A percentile compares a stretch with the other conserved stretches of the same genome.
Conservation (phyloP, 2,113 vertebrate genomes). For the Thamnaconus septentrionalis region DNA sequence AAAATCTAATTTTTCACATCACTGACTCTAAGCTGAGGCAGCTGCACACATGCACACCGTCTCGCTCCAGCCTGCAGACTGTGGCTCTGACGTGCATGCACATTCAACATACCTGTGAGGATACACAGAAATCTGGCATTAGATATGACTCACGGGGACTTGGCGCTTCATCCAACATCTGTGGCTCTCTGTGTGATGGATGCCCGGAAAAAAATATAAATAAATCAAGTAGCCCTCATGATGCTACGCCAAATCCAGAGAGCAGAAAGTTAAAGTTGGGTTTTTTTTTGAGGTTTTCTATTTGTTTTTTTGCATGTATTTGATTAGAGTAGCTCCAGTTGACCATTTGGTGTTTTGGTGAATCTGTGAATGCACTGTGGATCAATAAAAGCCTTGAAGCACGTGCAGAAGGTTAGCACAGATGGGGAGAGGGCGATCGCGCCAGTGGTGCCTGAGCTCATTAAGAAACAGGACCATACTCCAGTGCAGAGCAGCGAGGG, state of each 20-base stretch:
- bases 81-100: slow-evolving; percentile 28
- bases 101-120: slow-evolving; percentile 58
- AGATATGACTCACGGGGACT: slow-evolving; percentile 33
- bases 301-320: neutral
- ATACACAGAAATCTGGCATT: slow-evolving; percentile 44
- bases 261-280: neutral
- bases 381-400: slow-evolving; percentile 43
- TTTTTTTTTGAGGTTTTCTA: neutral
- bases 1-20: slow-evolving; percentile 7
- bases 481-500: slow-evolving; percentile 64
- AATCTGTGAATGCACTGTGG: slow-evolving; percentile 13
- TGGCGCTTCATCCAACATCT: slow-evolving; percentile 31
- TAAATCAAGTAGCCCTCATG: neutral
- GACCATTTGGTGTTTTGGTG: neutral
- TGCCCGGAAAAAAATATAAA: slow-evolving; percentile 1
- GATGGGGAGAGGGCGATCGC: slow-evolving; percentile 54
- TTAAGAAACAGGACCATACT: slow-evolving; percentile 76
- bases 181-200: slow-evolving; percentile 25
- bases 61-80: slow-evolving; percentile 19
- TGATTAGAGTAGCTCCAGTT: neutral
- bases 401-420: slow-evolving; percentile 49
- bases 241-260: neutral
- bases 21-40: slow-evolving; percentile 11
- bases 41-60: slow-evolving; percentile 12
- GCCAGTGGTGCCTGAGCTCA: slow-evolving; percentile 68